Base-by-base conservation (phyloP, 2,797 vertebrate genomes). In the Odontamblyopus rebecca region DNA sequence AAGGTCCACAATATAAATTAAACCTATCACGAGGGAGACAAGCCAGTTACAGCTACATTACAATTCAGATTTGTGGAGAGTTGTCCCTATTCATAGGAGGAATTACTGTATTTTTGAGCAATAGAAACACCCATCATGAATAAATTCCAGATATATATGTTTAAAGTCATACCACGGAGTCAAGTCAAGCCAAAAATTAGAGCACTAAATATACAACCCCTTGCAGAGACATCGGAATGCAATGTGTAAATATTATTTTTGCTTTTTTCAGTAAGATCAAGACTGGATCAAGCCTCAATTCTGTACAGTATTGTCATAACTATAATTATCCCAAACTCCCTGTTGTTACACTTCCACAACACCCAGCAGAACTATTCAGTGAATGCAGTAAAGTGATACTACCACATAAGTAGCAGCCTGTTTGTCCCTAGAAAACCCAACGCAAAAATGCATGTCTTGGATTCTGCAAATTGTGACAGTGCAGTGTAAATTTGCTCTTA, bases 381-480 rank as follows among this genome's bases (percentile, higher is more conserved):
- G 67, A n/a, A 26, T 23, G 57, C 53, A 69, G 77, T 75, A 81
- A 84, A 32, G 1, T 32, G 60, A 85, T 69, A 62, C 67, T 16
- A 66, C 68, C 51, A 64, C 62, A 62, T 72, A 69, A 53, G 2
- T 16, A 29, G 27, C 26, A 13, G 64, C 51, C 18, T 56, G 69
- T 78, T 76, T 81, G 72, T 78, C 82, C 77, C 84, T 65, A 65
- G 41, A 75, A 81, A 78, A 76, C 83, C 73, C 18, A 2, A 71
- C 32, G 65, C 59, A 62, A 35, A 69, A 75, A 68, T 13, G 61
- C 53, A 32, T 50, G 63, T 16, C 26, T 64, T 64, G 19, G 62
- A 26, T 16, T n/a, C n/a, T 26, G 35, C 5, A 64, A 23, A 30
- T 18, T 60, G 57, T 44, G 62, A 48, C 62, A 16, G 35, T 11